These are phyloP conservation scores for Macheiramphus alcinus DNA, from an alignment of 2,113 vertebrate species.

Conservation along the genomic window DNA sequence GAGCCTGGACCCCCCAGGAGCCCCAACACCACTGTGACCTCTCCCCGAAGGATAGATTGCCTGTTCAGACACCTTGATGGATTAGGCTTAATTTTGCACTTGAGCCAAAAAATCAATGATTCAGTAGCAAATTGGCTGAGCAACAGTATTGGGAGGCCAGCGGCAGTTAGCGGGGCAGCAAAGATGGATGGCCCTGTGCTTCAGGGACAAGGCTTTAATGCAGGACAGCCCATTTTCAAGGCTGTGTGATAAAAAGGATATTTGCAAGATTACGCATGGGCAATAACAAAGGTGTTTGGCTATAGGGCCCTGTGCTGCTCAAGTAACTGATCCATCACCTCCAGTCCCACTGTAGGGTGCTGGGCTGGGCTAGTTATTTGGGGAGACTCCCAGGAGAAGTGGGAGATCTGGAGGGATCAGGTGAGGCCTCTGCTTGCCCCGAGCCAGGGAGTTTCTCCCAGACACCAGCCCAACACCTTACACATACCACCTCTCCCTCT, in stretches of 20 bases:
- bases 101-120: background rate
- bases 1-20: accelerated
- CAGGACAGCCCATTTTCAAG: background rate
- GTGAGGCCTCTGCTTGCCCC: background rate
- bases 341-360: background rate
- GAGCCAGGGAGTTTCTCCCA: background rate
- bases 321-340: background rate
- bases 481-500: background rate
- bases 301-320: background rate
- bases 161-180: background rate
- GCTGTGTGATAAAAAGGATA: background rate
- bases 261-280: background rate
- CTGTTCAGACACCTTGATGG: background rate
- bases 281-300: background rate
- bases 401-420: background rate
- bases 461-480: background rate
- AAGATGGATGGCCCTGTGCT: background rate
- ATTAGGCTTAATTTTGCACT: background rate
- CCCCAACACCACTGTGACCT: background rate
- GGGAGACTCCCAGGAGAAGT: background rate
- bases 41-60: background rate
- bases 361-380: too few relatives aligned
- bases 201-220: background rate
- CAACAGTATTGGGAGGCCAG: background rate
- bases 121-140: background rate